phyloP scores from a whole-genome alignment of 2,113 vertebrate genomes.

The Sapayoa aenigma region DNA sequence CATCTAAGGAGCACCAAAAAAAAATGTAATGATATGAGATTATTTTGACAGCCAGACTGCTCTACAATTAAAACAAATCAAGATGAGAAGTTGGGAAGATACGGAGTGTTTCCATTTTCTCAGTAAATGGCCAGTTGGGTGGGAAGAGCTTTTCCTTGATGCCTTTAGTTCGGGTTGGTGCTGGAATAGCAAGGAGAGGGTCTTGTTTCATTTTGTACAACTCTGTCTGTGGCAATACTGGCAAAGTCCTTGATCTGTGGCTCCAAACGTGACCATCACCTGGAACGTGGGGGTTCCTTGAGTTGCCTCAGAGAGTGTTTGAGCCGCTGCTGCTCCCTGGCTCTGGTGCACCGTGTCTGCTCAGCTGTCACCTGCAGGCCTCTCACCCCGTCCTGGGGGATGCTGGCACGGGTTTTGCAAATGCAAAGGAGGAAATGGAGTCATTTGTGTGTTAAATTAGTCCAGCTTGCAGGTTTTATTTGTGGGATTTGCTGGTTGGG shows the following conservation, averaged over 20 bases:
- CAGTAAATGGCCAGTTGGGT: background rate
- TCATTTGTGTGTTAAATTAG: constrained; percentile 5
- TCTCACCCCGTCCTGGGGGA: background rate
- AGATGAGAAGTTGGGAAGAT: background rate
- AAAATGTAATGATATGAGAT: background rate
- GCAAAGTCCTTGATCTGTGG: background rate
- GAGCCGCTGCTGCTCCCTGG: background rate
- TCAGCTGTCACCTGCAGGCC: background rate
- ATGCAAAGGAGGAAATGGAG: background rate
- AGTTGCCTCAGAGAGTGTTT: background rate
- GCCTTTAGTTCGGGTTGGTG: background rate
- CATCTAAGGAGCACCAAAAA: background rate
- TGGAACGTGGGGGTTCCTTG: rapidly evolving
- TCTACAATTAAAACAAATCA: background rate
- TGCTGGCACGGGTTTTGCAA: background rate
- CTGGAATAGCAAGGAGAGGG: background rate
- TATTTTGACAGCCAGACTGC: background rate
- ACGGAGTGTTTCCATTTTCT: background rate
- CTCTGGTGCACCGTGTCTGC: rapidly evolving
- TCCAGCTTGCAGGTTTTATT: background rate
- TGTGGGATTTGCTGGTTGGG: background rate
- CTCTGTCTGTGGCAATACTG: rapidly evolving
- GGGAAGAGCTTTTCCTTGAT: background rate
- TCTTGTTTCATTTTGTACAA: background rate
- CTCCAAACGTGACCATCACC: background rate